A percentile compares a stretch with the other conserved stretches of the same genome.
Evolutionary conservation across 1,140 invertebrate genomes (phyloP).

Genomic region (Papilio helenus): DNA sequence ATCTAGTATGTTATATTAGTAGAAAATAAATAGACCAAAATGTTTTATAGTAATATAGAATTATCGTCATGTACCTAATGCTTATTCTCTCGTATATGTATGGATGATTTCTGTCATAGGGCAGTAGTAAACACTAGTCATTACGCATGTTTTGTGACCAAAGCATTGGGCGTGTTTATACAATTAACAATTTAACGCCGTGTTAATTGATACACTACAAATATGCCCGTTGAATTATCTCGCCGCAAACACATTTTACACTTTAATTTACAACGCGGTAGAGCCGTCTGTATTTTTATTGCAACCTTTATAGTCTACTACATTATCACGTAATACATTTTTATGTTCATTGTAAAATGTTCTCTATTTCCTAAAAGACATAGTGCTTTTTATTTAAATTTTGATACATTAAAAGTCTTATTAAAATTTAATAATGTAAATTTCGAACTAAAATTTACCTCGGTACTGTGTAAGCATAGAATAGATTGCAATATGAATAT

Average conservation of each 20-base stretch:
- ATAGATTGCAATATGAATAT: background rate
- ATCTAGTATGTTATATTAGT: background rate
- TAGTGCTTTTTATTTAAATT: too few species aligned
- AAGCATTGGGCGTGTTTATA: slow-evolving; percentile 4
- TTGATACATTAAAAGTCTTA: too few species aligned
- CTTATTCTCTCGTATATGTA: background rate
- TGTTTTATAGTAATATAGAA: background rate
- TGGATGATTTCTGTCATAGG: background rate
- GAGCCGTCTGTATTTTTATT: slow-evolving; percentile 10
- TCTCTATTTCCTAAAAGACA: too few species aligned
- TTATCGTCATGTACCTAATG: background rate
- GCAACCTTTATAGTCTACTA: background rate
- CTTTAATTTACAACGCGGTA: slow-evolving; percentile 16
- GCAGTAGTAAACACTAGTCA: background rate
- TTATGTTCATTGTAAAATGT: background rate
- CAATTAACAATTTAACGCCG: slow-evolving; percentile 16
- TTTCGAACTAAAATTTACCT: background rate
- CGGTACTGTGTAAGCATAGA: background rate
- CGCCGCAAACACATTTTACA: slow-evolving; percentile 27
- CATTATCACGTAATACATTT: background rate
- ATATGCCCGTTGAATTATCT: slow-evolving; percentile 28
- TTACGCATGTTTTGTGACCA: background rate
- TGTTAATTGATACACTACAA: slow-evolving; percentile 36
- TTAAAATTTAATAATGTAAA: too few species aligned
- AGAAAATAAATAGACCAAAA: too few species aligned